These are phyloP conservation scores for Poicephalus gulielmi DNA, from an alignment of 2,113 vertebrate genomes.

Conservation along the genomic window DNA sequence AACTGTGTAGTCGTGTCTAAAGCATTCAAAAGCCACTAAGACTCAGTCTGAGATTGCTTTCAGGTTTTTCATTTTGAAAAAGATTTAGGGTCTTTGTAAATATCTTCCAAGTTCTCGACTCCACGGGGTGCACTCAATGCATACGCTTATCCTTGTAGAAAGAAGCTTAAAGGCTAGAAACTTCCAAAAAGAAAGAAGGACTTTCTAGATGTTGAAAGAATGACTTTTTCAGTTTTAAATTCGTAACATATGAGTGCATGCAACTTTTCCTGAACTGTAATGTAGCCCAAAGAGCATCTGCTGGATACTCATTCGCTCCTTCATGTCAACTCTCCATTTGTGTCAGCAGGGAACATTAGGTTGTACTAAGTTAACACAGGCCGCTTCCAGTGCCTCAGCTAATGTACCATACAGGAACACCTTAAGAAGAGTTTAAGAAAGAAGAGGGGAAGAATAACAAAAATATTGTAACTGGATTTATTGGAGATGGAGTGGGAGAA, in stretches of 20 bases:
- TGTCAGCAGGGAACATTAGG: background rate
- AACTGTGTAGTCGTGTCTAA: background rate
- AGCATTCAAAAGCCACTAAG: background rate
- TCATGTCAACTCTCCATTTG: background rate
- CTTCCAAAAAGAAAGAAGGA: background rate
- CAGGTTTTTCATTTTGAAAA: background rate
- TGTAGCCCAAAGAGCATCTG: background rate
- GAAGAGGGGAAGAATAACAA: background rate
- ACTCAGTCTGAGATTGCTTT: background rate
- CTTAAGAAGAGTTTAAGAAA: background rate
- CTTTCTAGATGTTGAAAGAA: background rate
- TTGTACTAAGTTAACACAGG: background rate
- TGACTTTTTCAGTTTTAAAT: background rate
- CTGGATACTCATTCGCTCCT: background rate
- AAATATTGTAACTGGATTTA: background rate
- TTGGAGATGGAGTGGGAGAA: background rate
- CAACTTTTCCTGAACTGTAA: background rate
- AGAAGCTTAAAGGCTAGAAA: slow-evolving; percentile 1
- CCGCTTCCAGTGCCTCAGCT: background rate
- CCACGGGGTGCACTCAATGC: background rate
- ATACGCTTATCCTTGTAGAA: background rate
- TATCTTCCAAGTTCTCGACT: slow-evolving; percentile 18
- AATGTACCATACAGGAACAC: background rate
- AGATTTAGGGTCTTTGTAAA: background rate
- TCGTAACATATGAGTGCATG: background rate